Evolutionary conservation across 2,888 invertebrate species (phyloP), one percentile per base, ranked within the genome.

Genomic region (Tolmerus cingulatus): DNA sequence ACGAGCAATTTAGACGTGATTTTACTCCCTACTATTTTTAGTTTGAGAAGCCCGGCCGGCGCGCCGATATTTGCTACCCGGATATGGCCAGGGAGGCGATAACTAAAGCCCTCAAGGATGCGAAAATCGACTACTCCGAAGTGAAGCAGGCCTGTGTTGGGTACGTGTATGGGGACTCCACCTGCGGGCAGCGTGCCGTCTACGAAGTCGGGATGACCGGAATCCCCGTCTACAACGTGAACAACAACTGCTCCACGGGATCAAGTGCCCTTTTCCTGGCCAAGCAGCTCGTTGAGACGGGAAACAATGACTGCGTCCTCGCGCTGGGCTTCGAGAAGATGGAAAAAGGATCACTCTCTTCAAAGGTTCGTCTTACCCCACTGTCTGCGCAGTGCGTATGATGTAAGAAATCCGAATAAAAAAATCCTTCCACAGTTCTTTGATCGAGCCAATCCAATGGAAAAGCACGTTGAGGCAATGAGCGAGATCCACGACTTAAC

Each of bases 281-380:
- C 0, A 98, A 98, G 91, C 98, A 99, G 92, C 94, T 98, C 27
- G 94, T 99, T n/a, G 97, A 98, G 93, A 95, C 96, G 88, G 98
- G 98, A 14, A 94, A 95, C 90, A 95, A 96, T 19, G 97, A 98
- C 90, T 97, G 99, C 91, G 96, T 97, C 0, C 93, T 99, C 87
- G 99, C 98, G 1, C 93, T 99, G 43, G 99, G 99, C 5, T 99
- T 99, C 92, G 99, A 99, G 91, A 99, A 99, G 93, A 99, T 99
- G 99, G 96, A 98, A 89, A 94, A 95, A 16, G 99, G 99, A 0
- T 98, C 99, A 0, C 93, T 99, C 14, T 93, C 95, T 16, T 93
- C 95, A 0, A 96, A 95, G 92, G 97, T 96, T 88, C 16, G 8
- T 7, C 5, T n/a, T 2, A 51, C 5, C 7, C 34, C 16, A n/a